Percentiles rank a stretch among this genome's conserved stretches.
Evolutionary conservation across 2,797 vertebrate species (phyloP).

Genomic region (Lithobates pipiens): DNA sequence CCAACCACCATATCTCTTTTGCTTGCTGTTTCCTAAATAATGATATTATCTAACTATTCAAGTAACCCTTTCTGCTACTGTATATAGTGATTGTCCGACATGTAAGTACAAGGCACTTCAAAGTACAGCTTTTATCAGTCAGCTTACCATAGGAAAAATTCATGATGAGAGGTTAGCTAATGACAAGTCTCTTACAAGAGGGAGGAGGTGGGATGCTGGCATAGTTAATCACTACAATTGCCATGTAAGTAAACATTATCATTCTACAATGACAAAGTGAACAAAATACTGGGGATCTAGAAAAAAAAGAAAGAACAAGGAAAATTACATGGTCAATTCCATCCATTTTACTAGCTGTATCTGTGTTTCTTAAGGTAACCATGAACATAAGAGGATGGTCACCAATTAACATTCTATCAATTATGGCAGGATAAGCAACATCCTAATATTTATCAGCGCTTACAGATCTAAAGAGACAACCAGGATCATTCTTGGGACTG

Average conservation of each 20-base stretch:
- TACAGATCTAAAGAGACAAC: background rate
- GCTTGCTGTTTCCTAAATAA: conserved; percentile 15
- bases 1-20: background rate
- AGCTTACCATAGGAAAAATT: conserved; percentile 16
- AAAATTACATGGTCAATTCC: background rate
- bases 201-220: conserved; percentile 41
- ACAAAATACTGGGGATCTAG: conserved; percentile 22
- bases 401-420: background rate
- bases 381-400: background rate
- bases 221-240: conserved; percentile 43
- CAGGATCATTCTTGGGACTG: background rate
- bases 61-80: conserved; percentile 10
- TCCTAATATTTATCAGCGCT: background rate
- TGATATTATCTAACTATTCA: background rate
- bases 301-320: conserved; percentile 1
- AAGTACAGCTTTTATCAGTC: conserved; percentile 8
- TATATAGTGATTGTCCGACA: conserved; percentile 33
- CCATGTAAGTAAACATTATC: conserved; percentile 40
- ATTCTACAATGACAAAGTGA: conserved; percentile 45
- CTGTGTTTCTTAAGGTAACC: too few species aligned
- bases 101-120: conserved; percentile 18
- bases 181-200: conserved; percentile 25
- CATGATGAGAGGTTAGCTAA: conserved; percentile 47
- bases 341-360: background rate
- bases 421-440: background rate